A percentile compares a stretch with the other conserved stretches of the same genome.
These are phyloP conservation scores for Eulacestoma nigropectus DNA, from an alignment of 2,113 vertebrate genomes.

Conservation along the genomic window DNA sequence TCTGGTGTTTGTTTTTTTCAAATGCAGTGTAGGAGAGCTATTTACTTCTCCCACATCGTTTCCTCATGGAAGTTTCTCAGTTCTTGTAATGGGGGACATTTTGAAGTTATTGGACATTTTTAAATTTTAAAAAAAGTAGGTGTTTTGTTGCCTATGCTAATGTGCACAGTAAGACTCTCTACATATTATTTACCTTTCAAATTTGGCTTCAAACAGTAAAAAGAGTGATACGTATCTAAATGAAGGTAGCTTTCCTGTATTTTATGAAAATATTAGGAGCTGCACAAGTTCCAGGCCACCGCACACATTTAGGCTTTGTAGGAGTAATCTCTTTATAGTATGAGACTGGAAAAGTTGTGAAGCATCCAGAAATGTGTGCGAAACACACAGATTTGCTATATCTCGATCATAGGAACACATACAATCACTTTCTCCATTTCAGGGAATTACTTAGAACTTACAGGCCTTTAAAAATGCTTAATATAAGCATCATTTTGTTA, in stretches of 20 bases:
- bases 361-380: neutral
- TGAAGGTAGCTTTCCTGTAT: neutral
- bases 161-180: neutral
- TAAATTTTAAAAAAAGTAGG: neutral
- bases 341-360: neutral
- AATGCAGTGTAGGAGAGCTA: neutral
- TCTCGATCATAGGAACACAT: neutral
- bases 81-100: neutral
- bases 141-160: neutral
- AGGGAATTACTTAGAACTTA: neutral
- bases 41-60: neutral
- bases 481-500: neutral
- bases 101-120: neutral
- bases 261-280: slow-evolving; percentile 3
- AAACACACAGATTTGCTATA: neutral
- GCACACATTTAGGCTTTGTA: neutral
- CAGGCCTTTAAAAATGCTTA: neutral
- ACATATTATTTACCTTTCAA: neutral
- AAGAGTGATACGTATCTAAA: neutral
- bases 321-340: neutral
- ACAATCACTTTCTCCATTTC: neutral
- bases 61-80: neutral
- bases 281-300: slow-evolving; percentile 20
- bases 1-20: neutral
- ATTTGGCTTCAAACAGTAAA: neutral